These are phyloP conservation scores for Meteorus cinctellus DNA, from an alignment of 2,888 invertebrate genomes.

Conservation along the genomic window DNA sequence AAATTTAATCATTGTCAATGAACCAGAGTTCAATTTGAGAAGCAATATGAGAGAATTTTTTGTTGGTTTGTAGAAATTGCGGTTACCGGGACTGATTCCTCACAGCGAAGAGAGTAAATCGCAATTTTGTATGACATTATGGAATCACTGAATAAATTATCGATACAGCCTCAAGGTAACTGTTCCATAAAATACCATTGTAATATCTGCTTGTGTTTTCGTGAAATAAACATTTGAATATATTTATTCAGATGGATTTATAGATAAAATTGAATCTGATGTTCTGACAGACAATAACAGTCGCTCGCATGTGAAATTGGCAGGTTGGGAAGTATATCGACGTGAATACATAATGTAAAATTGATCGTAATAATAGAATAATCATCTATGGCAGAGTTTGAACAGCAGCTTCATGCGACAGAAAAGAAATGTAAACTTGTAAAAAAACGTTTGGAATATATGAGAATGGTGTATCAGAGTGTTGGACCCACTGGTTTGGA, in stretches of 20 bases:
- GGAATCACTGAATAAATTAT: slow-evolving; percentile 7
- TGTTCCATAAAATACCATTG: background rate
- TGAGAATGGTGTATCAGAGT: slow-evolving; percentile 70
- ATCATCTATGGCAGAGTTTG: slow-evolving; percentile 66
- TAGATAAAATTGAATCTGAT: background rate
- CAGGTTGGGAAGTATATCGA: slow-evolving; percentile 48
- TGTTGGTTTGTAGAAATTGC: background rate
- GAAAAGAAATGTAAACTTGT: slow-evolving; percentile 71
- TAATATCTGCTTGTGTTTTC: background rate
- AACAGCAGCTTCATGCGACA: slow-evolving; percentile 71
- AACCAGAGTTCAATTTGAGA: background rate
- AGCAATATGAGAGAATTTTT: background rate
- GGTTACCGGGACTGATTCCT: background rate
- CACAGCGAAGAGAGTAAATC: background rate
- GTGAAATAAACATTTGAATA: no score
- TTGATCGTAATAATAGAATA: background rate
- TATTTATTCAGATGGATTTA: background rate
- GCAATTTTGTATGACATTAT: slow-evolving; percentile 24
- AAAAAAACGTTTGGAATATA: slow-evolving; percentile 72
- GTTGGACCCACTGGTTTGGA: slow-evolving; percentile 45
- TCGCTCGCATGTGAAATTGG: slow-evolving; percentile 41
- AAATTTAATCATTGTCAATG: slow-evolving; percentile 2
- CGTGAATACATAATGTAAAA: background rate
- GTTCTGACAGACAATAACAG: slow-evolving; percentile 8
- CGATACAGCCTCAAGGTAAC: background rate